phyloP scores from a whole-genome alignment of 2,888 invertebrate genomes.

The Sminthurinus aureus region DNA sequence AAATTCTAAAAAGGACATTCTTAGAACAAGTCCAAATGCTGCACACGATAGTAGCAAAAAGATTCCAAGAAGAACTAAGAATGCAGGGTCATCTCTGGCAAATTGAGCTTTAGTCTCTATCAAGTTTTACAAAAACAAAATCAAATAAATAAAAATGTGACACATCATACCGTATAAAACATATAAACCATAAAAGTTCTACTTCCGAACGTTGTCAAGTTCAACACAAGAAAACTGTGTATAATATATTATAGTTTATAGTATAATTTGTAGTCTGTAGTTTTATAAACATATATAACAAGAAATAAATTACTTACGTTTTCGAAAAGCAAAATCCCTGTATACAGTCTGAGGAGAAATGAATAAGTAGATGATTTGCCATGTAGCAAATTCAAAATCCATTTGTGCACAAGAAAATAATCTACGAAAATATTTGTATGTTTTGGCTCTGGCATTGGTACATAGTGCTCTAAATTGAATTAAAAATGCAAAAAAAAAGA shows the following conservation, averaged over 20 bases:
- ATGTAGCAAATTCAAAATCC: conserved; percentile 99
- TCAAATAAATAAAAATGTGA: neutral
- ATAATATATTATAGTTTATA: neutral
- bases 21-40: conserved; percentile 82
- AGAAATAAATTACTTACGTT: conserved; percentile 81
- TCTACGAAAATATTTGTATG: conserved; percentile 84
- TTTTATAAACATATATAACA: too few relatives aligned
- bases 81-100: conserved; percentile 98
- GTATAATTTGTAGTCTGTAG: too few relatives aligned
- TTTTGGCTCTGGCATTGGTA: conserved; percentile 85
- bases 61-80: conserved; percentile 86
- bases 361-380: conserved; percentile 98
- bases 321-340: conserved; percentile 95
- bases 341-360: conserved; percentile 96
- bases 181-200: too few relatives aligned
- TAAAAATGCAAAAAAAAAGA: conserved; percentile 11
- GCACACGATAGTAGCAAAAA: conserved; percentile 91
- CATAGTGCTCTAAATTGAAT: conserved; percentile 71
- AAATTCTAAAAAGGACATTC: conserved; percentile 74
- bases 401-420: conserved; percentile 93
- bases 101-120: conserved; percentile 97
- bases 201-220: neutral
- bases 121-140: conserved; percentile 21
- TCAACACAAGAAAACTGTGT: too few relatives aligned
- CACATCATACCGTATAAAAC: neutral